phyloP scores from a whole-genome alignment of 2,888 invertebrate species.

The Nymphalis polychloros region DNA sequence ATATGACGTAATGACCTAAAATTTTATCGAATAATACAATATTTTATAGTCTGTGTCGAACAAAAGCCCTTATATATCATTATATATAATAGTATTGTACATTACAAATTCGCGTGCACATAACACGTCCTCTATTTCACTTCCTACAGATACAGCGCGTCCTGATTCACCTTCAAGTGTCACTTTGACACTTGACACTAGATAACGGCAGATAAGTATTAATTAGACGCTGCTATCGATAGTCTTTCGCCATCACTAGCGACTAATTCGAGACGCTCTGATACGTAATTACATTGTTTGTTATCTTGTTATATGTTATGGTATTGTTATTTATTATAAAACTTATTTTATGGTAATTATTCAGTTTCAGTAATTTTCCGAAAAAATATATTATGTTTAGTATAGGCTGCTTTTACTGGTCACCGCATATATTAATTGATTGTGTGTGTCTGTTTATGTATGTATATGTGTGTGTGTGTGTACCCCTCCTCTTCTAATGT shows the following conservation, averaged over 20 bases:
- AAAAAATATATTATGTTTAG: too few species aligned
- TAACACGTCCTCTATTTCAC: slow-evolving; percentile 57
- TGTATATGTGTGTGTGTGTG: too few species aligned
- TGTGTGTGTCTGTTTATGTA: too few species aligned
- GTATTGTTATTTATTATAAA: not conserved
- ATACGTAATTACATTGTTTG: not conserved
- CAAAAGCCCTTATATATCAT: not conserved
- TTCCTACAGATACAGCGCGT: slow-evolving; percentile 46
- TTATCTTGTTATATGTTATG: not conserved
- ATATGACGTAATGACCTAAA: too few species aligned
- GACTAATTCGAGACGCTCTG: slow-evolving; percentile 5
- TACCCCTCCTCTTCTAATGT: too few species aligned
- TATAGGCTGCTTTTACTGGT: too few species aligned
- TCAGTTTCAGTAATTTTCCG: too few species aligned
- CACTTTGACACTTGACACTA: slow-evolving; percentile 46
- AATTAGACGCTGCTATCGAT: slow-evolving; percentile 25
- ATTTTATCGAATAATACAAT: too few species aligned
- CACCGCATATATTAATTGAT: too few species aligned
- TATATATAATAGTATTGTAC: not conserved
- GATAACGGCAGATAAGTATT: slow-evolving; percentile 37
- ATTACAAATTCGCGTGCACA: slow-evolving; percentile 15
- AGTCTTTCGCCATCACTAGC: slow-evolving; percentile 19
- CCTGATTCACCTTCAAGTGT: slow-evolving; percentile 63
- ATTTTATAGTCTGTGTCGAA: too few species aligned
- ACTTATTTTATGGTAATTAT: too few species aligned